Percentiles rank a stretch among this genome's conserved stretches.
Conservation (phyloP, 2,888 invertebrate genomes). For the Argynnis bischoffii region DNA sequence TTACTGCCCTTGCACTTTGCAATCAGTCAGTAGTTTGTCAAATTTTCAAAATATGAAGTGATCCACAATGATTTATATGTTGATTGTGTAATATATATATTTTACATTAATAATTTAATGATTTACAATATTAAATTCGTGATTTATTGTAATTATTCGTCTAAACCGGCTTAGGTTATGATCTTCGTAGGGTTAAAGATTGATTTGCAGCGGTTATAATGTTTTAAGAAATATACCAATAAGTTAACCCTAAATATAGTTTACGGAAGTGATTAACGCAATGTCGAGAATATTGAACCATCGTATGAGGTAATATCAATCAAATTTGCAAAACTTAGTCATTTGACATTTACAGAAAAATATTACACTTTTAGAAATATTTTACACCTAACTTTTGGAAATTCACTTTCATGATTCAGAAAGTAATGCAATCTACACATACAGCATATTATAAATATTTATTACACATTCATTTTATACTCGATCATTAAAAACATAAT, state of each 20-base stretch:
- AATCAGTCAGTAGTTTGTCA: conserved; percentile 58
- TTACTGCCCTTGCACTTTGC: conserved; percentile 50
- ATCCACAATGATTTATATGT: conserved; percentile 72
- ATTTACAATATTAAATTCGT: conserved; percentile 47
- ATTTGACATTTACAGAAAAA: conserved; percentile 11
- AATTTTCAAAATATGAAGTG: conserved; percentile 69
- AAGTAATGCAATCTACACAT: too few species aligned
- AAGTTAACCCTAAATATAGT: conserved; percentile 46
- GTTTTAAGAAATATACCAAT: conserved; percentile 48
- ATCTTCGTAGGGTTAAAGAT: conserved; percentile 53
- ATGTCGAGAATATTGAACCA: conserved; percentile 78
- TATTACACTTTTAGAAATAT: neutral
- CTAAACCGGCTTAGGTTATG: conserved; percentile 73
- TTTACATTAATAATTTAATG: conserved; percentile 47
- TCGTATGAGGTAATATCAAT: conserved; percentile 63
- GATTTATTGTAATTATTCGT: conserved; percentile 51
- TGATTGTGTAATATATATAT: conserved; percentile 67
- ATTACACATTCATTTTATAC: too few species aligned
- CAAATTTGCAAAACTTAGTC: neutral
- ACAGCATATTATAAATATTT: too few species aligned
- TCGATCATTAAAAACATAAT: too few species aligned
- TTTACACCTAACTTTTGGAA: neutral
- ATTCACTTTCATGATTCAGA: too few species aligned
- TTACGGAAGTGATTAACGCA: conserved; percentile 56
- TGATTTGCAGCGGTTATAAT: conserved; percentile 55